phyloP scores from a whole-genome alignment of 1,140 invertebrate genomes.

The Hylyphantes graminicola region DNA sequence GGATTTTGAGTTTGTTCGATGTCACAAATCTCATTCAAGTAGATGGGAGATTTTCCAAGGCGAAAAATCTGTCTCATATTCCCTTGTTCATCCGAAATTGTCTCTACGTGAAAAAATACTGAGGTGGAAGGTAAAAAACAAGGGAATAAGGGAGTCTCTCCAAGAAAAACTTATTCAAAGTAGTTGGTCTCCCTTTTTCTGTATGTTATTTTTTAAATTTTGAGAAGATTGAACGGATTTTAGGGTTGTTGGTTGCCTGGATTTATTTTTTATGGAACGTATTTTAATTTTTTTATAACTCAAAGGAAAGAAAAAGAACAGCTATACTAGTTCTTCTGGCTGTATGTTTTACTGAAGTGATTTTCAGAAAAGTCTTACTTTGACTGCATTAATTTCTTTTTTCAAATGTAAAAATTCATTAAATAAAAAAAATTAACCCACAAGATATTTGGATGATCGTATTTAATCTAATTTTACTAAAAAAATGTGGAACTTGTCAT shows the following conservation, averaged over 20 bases:
- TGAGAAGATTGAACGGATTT: slow-evolving; percentile 45
- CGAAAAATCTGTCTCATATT: slow-evolving; percentile 25
- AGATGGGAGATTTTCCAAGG: slow-evolving; percentile 26
- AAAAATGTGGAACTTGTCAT: too few species aligned
- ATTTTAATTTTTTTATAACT: too few species aligned
- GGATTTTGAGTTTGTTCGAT: neutral
- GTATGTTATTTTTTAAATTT: slow-evolving; percentile 1
- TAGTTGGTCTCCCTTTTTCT: slow-evolving; percentile 13
- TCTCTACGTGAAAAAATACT: neutral
- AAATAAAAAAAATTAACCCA: too few species aligned
- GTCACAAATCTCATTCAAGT: slow-evolving; percentile 48
- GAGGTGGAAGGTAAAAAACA: neutral
- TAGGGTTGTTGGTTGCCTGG: neutral
- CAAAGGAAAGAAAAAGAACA: too few species aligned
- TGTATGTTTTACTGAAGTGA: too few species aligned
- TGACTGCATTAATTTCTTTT: too few species aligned
- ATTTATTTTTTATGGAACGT: too few species aligned
- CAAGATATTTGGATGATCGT: too few species aligned
- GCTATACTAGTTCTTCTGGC: too few species aligned
- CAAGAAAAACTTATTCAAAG: slow-evolving; percentile 50
- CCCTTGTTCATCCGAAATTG: slow-evolving; percentile 12
- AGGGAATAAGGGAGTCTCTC: slow-evolving; percentile 2
- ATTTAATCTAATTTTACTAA: too few species aligned
- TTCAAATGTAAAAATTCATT: too few species aligned
- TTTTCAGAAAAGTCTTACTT: too few species aligned